phyloP scores from a whole-genome alignment of 2,113 vertebrate genomes.

The Paedocypris sp. region DNA sequence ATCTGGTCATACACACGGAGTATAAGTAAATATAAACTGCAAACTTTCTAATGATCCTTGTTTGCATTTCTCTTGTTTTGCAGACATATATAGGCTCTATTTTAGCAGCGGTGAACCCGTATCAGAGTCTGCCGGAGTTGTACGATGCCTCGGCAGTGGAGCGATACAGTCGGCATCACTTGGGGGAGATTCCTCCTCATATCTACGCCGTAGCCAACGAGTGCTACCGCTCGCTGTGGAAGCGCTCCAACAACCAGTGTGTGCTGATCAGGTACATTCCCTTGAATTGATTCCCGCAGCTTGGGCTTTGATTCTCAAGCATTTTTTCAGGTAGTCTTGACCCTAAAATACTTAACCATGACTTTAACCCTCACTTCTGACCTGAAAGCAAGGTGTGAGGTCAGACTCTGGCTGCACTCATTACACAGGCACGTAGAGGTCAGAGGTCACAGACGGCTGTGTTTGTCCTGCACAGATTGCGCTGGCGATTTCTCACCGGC shows the following conservation, averaged over 20 bases:
- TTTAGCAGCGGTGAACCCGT: constrained; percentile 88
- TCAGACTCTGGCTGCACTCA: constrained; percentile 25
- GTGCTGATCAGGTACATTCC: constrained; percentile 99
- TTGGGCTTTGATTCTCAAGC: not conserved
- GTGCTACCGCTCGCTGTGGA: constrained; percentile 94
- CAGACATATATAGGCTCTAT: constrained; percentile 97
- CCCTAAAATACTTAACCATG: not conserved
- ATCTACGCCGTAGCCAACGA: constrained; percentile 93
- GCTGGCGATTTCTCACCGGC: not conserved
- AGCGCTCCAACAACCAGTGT: constrained; percentile 84
- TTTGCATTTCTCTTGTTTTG: constrained; percentile 12
- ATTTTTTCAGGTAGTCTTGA: not conserved
- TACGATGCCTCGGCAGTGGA: constrained; percentile 69
- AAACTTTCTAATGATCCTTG: not conserved
- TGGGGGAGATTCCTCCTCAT: constrained; percentile 83
- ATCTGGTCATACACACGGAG: not conserved
- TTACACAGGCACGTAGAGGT: constrained; percentile 27
- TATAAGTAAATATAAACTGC: not conserved
- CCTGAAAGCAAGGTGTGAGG: not conserved
- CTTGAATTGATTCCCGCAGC: no score
- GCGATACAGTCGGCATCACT: constrained; percentile 72
- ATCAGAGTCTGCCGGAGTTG: constrained; percentile 73
- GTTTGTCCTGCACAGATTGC: not conserved
- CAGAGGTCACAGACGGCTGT: constrained; percentile 7
- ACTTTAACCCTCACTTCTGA: not conserved